Conservation (phyloP, 2,113 vertebrate species). For the Colinus virginianus region DNA sequence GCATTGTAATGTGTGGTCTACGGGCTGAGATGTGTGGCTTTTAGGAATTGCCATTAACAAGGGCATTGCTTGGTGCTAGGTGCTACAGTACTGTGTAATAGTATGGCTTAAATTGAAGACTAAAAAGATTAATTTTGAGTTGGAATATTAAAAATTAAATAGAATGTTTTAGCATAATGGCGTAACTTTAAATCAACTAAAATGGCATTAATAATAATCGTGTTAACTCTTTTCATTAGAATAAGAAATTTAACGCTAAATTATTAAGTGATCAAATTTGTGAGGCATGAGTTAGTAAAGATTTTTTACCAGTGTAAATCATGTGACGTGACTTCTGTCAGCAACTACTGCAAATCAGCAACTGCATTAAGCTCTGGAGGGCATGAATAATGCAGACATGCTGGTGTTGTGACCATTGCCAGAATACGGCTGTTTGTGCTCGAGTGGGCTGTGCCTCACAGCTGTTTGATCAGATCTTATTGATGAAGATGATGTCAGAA, state of each 20-base stretch:
- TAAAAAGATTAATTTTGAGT: conserved; percentile 74
- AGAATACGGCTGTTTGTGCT: neutral
- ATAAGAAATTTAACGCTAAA: conserved; percentile 68
- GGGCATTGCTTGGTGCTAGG: conserved; percentile 11
- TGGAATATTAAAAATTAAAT: conserved; percentile 73
- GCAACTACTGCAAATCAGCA: conserved; percentile 60
- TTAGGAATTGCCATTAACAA: neutral
- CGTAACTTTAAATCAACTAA: conserved; percentile 75
- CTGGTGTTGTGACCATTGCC: neutral
- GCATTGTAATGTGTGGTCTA: neutral
- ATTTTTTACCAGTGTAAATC: conserved; percentile 69
- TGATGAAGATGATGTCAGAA: neutral
- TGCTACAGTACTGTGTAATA: conserved; percentile 62
- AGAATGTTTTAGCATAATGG: conserved; percentile 73
- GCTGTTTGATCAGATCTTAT: neutral
- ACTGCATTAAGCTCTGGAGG: conserved; percentile 59
- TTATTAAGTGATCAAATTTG: conserved; percentile 75
- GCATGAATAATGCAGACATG: conserved; percentile 65
- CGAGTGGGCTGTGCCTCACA: neutral
- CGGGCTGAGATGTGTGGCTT: neutral
- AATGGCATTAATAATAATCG: conserved; percentile 76
- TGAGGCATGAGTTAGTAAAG: conserved; percentile 71
- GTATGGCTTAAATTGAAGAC: conserved; percentile 63
- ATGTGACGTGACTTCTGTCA: conserved; percentile 56
- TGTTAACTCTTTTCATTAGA: conserved; percentile 70